Percentiles rank a stretch among this genome's conserved stretches.
These are phyloP conservation scores for Idris sp. DNA, from an alignment of 1,140 invertebrate genomes.

Conservation along the genomic window DNA sequence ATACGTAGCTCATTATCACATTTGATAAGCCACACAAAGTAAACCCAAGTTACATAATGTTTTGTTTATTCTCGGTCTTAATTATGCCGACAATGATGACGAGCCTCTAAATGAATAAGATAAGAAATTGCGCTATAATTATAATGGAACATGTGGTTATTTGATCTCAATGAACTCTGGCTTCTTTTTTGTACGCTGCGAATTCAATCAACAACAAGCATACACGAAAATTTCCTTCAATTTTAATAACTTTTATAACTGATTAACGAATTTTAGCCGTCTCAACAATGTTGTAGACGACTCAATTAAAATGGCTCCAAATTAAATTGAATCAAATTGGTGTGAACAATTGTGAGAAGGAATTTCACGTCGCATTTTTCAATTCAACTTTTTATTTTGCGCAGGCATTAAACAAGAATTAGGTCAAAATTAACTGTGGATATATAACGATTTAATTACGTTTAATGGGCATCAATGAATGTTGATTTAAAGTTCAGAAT, in stretches of 20 bases:
- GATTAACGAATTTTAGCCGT: constrained; percentile 6
- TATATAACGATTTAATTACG: no score
- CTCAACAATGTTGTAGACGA: constrained; percentile 2
- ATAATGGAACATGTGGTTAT: no score
- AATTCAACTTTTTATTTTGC: neutral
- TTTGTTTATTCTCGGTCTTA: constrained; percentile 13
- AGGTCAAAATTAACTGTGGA: neutral
- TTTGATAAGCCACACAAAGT: constrained; percentile 1
- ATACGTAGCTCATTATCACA: neutral
- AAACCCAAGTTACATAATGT: constrained; percentile 8
- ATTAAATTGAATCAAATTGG: constrained; percentile 12
- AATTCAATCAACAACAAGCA: neutral
- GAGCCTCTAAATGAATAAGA: constrained; percentile 30
- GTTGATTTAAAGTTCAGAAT: no score
- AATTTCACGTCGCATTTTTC: neutral
- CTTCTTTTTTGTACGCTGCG: no score
- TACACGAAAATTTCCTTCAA: constrained; percentile 6
- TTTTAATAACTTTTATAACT: no score
- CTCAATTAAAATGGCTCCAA: constrained; percentile 7
- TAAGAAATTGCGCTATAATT: no score
- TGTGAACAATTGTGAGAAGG: neutral
- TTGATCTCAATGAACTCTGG: no score
- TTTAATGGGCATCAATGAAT: no score
- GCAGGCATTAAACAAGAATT: neutral
- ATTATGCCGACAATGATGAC: constrained; percentile 15